Conservation (phyloP, 1,140 invertebrate genomes). For the Musca domestica region DNA sequence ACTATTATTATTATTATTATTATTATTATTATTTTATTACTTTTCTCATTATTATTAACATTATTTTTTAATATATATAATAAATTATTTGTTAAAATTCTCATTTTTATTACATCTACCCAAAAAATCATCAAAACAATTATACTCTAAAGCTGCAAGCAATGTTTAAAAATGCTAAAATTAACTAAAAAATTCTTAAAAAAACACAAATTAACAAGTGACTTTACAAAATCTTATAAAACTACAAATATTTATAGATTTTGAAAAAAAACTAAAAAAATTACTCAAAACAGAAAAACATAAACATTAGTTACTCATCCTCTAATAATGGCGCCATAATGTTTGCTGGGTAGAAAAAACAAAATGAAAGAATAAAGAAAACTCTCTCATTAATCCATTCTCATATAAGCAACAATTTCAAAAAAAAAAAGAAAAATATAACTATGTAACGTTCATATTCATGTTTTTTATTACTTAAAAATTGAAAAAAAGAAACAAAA, state of each 20-base stretch:
- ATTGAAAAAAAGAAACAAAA: no score
- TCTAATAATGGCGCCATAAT: slow-evolving; percentile 4
- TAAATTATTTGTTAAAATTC: neutral
- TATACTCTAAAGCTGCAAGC: slow-evolving; percentile 2
- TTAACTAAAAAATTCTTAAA: slow-evolving; percentile 36
- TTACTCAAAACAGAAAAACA: neutral
- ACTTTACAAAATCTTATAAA: neutral
- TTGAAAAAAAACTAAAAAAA: neutral
- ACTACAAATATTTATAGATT: neutral
- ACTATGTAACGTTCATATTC: no score
- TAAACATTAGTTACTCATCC: neutral
- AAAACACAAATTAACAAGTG: neutral
- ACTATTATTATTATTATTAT: no score
- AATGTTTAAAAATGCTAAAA: slow-evolving; percentile 44
- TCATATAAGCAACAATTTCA: neutral
- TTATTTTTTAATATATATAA: slow-evolving; percentile 4
- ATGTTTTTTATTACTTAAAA: no score
- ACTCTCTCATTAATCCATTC: neutral
- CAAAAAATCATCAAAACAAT: slow-evolving; percentile 41
- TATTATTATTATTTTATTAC: no score
- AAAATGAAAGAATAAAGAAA: no score
- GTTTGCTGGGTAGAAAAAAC: neutral
- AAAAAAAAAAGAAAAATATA: no score
- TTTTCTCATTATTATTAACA: neutral
- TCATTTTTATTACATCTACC: slow-evolving; percentile 48